These are phyloP conservation scores for Lithophane semibrunnea DNA, from an alignment of 2,888 invertebrate genomes.

Conservation along the genomic window DNA sequence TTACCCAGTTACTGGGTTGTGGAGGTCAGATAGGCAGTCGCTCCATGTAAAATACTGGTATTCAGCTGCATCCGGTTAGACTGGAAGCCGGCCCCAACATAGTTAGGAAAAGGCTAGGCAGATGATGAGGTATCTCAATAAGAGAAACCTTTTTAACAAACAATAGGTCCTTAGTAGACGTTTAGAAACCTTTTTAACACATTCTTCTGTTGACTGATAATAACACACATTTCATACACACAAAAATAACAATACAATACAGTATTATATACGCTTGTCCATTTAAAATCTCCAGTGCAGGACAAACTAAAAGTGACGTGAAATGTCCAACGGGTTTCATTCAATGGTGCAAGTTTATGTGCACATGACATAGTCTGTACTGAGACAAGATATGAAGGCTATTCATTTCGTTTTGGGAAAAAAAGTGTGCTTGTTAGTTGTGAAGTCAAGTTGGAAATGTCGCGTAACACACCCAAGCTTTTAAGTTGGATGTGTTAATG, in stretches of 20 bases:
- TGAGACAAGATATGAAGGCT: constrained; percentile 20
- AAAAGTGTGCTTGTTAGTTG: constrained; percentile 13
- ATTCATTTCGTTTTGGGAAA: constrained; percentile 22
- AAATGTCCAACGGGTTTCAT: constrained; percentile 44
- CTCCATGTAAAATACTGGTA: no score
- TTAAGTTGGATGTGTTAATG: not conserved
- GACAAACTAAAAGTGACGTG: constrained; percentile 48
- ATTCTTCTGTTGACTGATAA: not conserved
- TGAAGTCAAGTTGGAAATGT: constrained; percentile 2
- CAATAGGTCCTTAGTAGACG: no score
- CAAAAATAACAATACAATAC: not conserved
- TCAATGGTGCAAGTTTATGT: constrained; percentile 48
- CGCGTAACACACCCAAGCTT: not conserved
- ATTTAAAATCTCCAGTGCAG: constrained; percentile 41
- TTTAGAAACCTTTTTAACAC: no score
- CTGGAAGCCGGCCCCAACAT: no score
- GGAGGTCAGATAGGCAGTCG: no score
- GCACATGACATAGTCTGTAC: constrained; percentile 11
- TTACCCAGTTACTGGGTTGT: no score
- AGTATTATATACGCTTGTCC: constrained; percentile 22
- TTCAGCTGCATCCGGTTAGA: no score
- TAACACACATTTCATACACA: not conserved
- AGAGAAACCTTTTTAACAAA: no score
- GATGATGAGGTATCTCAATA: no score
- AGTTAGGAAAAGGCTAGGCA: no score